Conservation (phyloP, 2,113 vertebrate genomes). For the Phalacrocorax pelagicus region DNA sequence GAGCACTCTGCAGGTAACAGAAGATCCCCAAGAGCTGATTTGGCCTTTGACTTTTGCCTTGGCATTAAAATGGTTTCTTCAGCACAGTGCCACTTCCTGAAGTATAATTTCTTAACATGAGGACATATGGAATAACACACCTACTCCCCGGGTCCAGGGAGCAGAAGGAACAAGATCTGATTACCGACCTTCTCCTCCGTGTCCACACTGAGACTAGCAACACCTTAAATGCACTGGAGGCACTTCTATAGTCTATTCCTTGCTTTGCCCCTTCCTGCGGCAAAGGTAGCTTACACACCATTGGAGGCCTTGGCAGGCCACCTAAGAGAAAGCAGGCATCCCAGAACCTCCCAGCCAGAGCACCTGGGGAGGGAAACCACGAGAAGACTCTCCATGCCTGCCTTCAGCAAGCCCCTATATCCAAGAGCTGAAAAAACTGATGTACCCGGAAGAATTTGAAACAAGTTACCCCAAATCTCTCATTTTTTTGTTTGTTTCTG, state of each 20-base stretch:
- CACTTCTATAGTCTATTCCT: neutral
- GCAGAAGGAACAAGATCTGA: neutral
- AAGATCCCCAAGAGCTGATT: neutral
- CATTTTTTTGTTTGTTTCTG: neutral
- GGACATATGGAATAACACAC: accelerated
- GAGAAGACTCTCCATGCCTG: accelerated
- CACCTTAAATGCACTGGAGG: neutral
- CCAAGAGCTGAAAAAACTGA: neutral
- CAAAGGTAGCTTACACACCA: neutral
- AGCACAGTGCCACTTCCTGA: neutral
- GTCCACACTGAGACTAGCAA: neutral
- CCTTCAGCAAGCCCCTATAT: neutral
- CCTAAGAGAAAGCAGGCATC: neutral
- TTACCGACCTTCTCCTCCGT: neutral
- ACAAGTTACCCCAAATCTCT: neutral
- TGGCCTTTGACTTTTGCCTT: neutral
- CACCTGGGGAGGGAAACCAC: neutral
- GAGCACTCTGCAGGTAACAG: neutral
- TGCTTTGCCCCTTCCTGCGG: neutral
- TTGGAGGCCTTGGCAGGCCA: neutral
- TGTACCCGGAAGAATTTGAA: neutral
- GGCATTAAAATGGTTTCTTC: neutral
- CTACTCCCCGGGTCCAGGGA: neutral
- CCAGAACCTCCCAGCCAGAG: neutral
- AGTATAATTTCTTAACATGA: neutral